Base-by-base conservation (phyloP, 2,797 vertebrate genomes). In the Selene dorsalis region DNA sequence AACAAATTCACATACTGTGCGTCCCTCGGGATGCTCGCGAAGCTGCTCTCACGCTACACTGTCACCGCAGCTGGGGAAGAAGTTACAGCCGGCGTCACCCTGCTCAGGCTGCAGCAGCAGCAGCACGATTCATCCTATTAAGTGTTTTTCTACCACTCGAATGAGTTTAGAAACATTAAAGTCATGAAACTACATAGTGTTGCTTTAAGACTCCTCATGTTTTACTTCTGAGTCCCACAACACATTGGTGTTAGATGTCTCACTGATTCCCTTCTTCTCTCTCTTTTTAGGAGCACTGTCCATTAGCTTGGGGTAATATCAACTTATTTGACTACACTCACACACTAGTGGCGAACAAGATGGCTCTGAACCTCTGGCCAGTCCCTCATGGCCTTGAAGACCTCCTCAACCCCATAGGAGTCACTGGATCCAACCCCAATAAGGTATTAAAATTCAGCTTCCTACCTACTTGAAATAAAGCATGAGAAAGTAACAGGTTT, bases 271-370 rank as follows among this genome's bases (percentile, higher is more conserved):
- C 12, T 64, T 7, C 16, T 4, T 53, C 26, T 22, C 26, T 79
- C 8, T 64, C 16, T 4, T 30, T 90, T 56, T 89, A 99, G 98
- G 98, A 99, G 84, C 98, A 98, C 84, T 99, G 98, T 88, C 98
- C 98, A 3, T 92, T 99, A 84, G 97, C 97, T 63, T 99, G 97
- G 97, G 98, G 98, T 78, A 99, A 99, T 77, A 94, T 98, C 92
- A 99, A 99, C 89, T 92, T 98, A 90, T 99, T 99, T 90, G 98
- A 99, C 94, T 99, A 99, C 84, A 98, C 97, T 56, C 96, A 98
- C 92, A 98, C 96, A 65, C 93, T 99, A 60, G 98, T 99, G 70
- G 97, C 97, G 80, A 97, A 96, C 87, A 99, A 99, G 93, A 97
- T 99, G 97, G 98, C 98, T 88, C 94, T 98, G 89, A 99, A 98